Evolutionary conservation across 2,797 vertebrate genomes (phyloP), one percentile per base, ranked within the genome.

Genomic region (Acanthurus leucopareius): DNA sequence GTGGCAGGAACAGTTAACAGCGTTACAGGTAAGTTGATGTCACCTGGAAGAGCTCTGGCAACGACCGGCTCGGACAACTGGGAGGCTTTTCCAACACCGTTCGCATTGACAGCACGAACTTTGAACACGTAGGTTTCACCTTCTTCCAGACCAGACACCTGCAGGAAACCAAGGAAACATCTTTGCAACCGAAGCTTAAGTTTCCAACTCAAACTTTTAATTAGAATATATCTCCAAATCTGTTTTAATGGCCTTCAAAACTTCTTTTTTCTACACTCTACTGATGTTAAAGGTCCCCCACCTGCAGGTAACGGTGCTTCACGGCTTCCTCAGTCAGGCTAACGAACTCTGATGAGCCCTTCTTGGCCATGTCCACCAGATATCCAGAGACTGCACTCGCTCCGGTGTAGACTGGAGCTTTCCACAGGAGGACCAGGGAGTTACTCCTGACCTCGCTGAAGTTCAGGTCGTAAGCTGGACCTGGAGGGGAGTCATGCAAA

Each of bases 391-490:
- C 75, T 0, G 96, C 92, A 7, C 95, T 89, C 0, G 91, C 94
- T 45, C 98, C 98, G 0, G 80, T 75, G 78, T 97, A 99, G 59
- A 98, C 87, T 0, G 98, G 98, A n/a, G 97, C 93, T 75, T 96
- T 98, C 98, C 98, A 99, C 54, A 97, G 93, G 69, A 99, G 67
- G 73, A 99, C 96, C 86, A 99, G 86, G 10, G 98, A 98, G 10
- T 95, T 86, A 73, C 96, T 80, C 75, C 98, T 95, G 58, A 99
- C 95, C 91, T 99, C 98, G 65, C 97, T 97, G 94, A 97, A 96
- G 0, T 91, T 96, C 92, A 99, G 89, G 88, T 96, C 98, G 8
- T 96, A 97, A 47, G 97, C 92, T 10, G 98, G 98, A 38, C 98
- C 98, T 99, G 86, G 4, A 70, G 66, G 22, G 48, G 0, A 20